Evolutionary conservation across 2,888 invertebrate genomes (phyloP), one percentile per base, ranked within the genome.

Genomic region (Isoperla grammatica): DNA sequence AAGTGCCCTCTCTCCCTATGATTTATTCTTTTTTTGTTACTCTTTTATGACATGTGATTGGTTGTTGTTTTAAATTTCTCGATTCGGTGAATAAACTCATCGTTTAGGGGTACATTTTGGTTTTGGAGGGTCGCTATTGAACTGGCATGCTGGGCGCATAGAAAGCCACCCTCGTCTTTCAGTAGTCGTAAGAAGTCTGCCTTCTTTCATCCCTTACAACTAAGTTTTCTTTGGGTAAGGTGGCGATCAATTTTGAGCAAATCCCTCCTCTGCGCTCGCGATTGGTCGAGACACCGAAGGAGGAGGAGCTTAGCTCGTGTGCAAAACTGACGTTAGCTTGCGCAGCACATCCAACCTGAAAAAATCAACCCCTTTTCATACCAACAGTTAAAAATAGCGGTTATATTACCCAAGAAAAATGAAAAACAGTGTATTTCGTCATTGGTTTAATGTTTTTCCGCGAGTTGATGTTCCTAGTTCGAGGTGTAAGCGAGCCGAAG

Each of bases 351-450:
- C 17, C 53, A 53, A 53, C 53, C 53, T 22, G 37, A 15, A 53
- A 53, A 53, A 53, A 53, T 39, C 39, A 37, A 39, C 39, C 53
- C 53, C 29, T 29, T 39, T 11, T 53, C 53, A 20, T 53, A 53
- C 53, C 53, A 53, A 53, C 53, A 53, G 19, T 53, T 39, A 53
- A 53, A 53, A 53, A 53, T 53, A 53, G 37, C 53, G 37, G 39
- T 39, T 19, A 53, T 53, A 53, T 53, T 22, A 17, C 53, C 11
- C 20, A 37, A 6, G 20, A 53, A 53, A 53, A 53, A 53, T 53
- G 53, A 53, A 53, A 50, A 53, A 53, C 53, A 53, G 53, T 53
- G 53, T 15, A 39, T 37, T 29, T 17, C 12, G 37, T 35, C 20
- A 15, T 37, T 39, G 53, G 53, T 17, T 29, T 29, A 29, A 29